Base-by-base conservation (phyloP, 2,797 vertebrate species). In the Melanogrammus aeglefinus region DNA sequence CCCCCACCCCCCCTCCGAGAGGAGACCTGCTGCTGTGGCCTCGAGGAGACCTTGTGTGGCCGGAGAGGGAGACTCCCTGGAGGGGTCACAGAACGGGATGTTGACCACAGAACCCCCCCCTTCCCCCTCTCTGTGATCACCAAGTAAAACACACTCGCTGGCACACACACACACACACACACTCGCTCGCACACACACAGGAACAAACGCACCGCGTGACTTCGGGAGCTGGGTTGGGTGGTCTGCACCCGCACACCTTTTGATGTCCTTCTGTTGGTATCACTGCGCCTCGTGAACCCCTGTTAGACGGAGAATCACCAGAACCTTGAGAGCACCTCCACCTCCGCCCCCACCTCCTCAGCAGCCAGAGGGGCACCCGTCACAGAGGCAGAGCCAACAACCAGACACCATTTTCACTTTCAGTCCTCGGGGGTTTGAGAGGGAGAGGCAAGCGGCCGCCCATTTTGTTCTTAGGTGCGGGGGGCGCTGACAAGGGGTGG, bases 61-160 rank as follows among this genome's bases (percentile, higher is more conserved):
- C n/a, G 57, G 47, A n/a, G 47, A 57, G 6, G 57, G 21, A 8
- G 57, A n/a, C 57, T 18, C 21, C 57, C 57, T 63, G 57, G 57
- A n/a, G 21, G 57, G 57, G 57, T 63, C 6, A 18, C 7, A 63
- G 57, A 63, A 24, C 57, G 24, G 57, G 57, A 63, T 24, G 47
- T 57, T 57, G 47, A 57, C 18, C 57, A 63, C 57, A 63, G 57
- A 63, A n/a, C 57, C 47, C 12, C 41, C 13, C 41, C 13, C 41
- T 12, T 10, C 3, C 41, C 13, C 13, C 41, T 3, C 41, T 63
- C 57, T 24, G 21, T 21, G 1, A 24, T 63, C 57, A 63, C 21
- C 57, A 63, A 57, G 88, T 90, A 87, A 85, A 89, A 87, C 81
- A 87, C 82, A 86, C 90, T 89, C 70, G 18, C 72, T 18, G 3